Evolutionary conservation across 2,888 invertebrate species (phyloP), one percentile per base, ranked within the genome.

Genomic region (Acrocyrtus sp.): DNA sequence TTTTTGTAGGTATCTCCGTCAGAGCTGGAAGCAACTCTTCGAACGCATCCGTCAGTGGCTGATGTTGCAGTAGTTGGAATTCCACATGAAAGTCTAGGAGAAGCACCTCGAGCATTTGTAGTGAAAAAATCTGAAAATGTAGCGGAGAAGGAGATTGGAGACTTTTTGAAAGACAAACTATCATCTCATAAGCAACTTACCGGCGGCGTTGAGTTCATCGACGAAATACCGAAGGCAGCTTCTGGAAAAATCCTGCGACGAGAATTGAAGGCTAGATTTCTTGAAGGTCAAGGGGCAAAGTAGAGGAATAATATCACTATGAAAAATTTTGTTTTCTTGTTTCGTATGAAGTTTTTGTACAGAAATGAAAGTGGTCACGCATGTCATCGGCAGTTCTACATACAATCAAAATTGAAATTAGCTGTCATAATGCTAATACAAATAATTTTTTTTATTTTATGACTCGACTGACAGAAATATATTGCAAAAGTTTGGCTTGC

Each of bases 1-100:
- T n/a, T n/a, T n/a, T n/a, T n/a, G n/a, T 88, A 94, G 89, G 95
- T 96, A 8, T 90, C 95, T 10, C 96, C 96, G 21, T 95, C 95
- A 0, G 96, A 96, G 84, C 84, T 96, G 26, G 96, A 96, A 84
- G 89, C 87, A 58, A 82, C 92, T 3, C 82, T 94, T 1, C 87
- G 92, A 72, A 87, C 88, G 50, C 91, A 93, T 84, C 91, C 93
- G 0, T 88, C 87, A 26, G 87, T 97, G 0, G 83, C 86, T 12
- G 96, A 96, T 81, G 93, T 91, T 0, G 95, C 92, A 0, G 95
- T 96, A 0, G 86, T 95, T 73, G 95, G 94, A 0, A 84, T 92
- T 17, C 89, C 91, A 0, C 89, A 94, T 82, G 84, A 86, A 0
- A 84, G 84, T 12, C 86, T 86, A 34, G 95, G 95, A 3, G 94